Base-by-base conservation (phyloP, 2,797 vertebrate genomes). In the Propithecus deckenii region DNA sequence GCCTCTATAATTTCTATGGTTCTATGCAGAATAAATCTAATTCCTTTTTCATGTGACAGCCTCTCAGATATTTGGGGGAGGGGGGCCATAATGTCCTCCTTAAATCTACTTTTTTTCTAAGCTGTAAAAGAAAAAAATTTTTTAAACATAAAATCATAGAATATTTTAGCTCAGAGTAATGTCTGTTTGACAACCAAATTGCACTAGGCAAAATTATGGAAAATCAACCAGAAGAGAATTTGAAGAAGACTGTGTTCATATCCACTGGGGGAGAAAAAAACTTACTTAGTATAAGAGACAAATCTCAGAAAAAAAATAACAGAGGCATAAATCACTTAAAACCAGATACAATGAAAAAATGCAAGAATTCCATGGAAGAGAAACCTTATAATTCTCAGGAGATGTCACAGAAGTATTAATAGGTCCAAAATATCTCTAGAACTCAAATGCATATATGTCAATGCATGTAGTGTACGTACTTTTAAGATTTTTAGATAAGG, bases 121-220 rank as follows among this genome's bases (percentile, higher is more conserved):
- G 48, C 28, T 87, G 1, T 69, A 25, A 93, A 75, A 41, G 3
- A 57, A 63, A 83, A 80, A 59, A 25, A 48, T 4, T 80, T 75
- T 71, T 86, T 52, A 13, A 0, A 25, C 69, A 78, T 55, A 55
- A 32, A 67, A 63, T 69, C 48, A 83, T 38, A 46, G 11, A 30
- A 94, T 74, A 84, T 79, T 95, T 85, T 95, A 93, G 74, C 25
- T 89, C 38, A 78, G 23, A 38, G 20, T 93, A 89, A 86, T 72
- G 35, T 35, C 59, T 71, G 6, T 84, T 65, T 63, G 41, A 76
- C 63, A 80, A 85, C 41, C 91, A 89, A 93, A 97, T 25, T 57
- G 7, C 48, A 59, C 86, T 28, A 89, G 71, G 28, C 50, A 71
- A 10, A 86, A 78, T 59, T 84, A 83, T 94, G 32, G 13, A 75